Evolutionary conservation across 2,888 invertebrate genomes (phyloP).

Genomic region (Thymelicus acteon): DNA sequence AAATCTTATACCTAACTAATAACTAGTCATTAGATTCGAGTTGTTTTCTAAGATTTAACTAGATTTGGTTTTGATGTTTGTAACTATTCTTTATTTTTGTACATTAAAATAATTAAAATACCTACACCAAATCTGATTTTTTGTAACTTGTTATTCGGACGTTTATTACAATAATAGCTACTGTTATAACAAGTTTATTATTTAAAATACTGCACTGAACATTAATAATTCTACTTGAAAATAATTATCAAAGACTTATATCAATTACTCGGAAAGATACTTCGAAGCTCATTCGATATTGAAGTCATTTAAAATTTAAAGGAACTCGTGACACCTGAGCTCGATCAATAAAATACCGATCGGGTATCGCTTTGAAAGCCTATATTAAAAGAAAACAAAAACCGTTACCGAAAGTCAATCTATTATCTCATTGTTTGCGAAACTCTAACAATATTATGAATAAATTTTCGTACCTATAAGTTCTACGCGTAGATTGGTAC

Average conservation of each 20-base stretch:
- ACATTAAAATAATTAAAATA: too few species aligned
- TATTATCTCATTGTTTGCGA: neutral
- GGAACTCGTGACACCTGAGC: slow-evolving; percentile 23
- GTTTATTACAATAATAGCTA: too few species aligned
- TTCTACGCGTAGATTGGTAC: too few species aligned
- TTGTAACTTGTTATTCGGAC: too few species aligned
- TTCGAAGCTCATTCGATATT: neutral
- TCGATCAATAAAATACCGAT: slow-evolving; percentile 18
- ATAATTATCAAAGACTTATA: neutral
- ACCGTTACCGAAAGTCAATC: neutral
- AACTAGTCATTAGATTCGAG: too few species aligned
- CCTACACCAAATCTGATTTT: too few species aligned
- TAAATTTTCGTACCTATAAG: too few species aligned
- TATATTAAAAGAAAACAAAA: slow-evolving; percentile 25
- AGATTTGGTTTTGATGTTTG: too few species aligned
- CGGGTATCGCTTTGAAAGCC: slow-evolving; percentile 17
- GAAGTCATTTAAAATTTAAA: slow-evolving; percentile 21
- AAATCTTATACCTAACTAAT: too few species aligned
- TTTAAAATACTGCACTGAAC: neutral
- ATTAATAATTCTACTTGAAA: neutral
- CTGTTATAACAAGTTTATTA: neutral
- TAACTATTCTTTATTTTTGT: too few species aligned
- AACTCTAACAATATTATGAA: neutral
- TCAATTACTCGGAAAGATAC: neutral
- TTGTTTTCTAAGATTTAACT: too few species aligned